A percentile compares a stretch with the other conserved stretches of the same genome.
Conservation (phyloP, 2,113 vertebrate genomes). For the Amphiprion percula region DNA sequence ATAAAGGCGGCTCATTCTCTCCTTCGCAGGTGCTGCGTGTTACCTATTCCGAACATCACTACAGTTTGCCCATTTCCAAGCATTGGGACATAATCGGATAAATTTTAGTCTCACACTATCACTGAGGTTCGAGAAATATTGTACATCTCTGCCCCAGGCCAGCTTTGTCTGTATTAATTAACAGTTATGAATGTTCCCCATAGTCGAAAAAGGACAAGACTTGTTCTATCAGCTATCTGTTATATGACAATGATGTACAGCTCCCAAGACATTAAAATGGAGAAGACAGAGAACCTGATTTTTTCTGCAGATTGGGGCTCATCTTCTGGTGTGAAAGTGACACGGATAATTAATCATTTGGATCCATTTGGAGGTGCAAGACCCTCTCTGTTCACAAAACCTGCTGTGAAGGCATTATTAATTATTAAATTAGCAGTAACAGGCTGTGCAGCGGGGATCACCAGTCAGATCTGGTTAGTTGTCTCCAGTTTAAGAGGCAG, state of each 20-base stretch:
- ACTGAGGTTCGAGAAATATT: slow-evolving; percentile 45
- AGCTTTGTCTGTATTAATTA: slow-evolving; percentile 66
- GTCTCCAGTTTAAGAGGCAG: slow-evolving; percentile 36
- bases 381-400: slow-evolving; percentile 40
- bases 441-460: slow-evolving; percentile 22
- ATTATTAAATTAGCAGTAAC: slow-evolving; percentile 41
- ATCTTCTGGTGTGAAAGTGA: slow-evolving; percentile 49
- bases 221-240: slow-evolving; percentile 53
- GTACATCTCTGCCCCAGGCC: slow-evolving; percentile 42
- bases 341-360: slow-evolving; percentile 48
- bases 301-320: slow-evolving; percentile 32
- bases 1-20: slow-evolving; percentile 54
- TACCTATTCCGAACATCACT: slow-evolving; percentile 17
- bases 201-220: slow-evolving; percentile 44
- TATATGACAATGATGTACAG: slow-evolving; percentile 66
- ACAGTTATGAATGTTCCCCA: slow-evolving; percentile 49
- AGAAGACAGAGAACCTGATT: slow-evolving; percentile 49
- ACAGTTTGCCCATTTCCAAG: slow-evolving; percentile 16
- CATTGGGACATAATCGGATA: slow-evolving; percentile 18
- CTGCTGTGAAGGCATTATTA: slow-evolving; percentile 29
- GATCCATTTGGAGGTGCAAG: slow-evolving; percentile 34
- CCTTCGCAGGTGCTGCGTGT: slow-evolving; percentile 52
- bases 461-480: slow-evolving; percentile 44
- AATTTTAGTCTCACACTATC: slow-evolving; percentile 16
- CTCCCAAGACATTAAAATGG: slow-evolving; percentile 55